Percentiles rank a stretch among this genome's conserved stretches.
These are phyloP conservation scores for Drosophila mojavensis DNA, from an alignment of 1,140 invertebrate species.

Conservation along the genomic window DNA sequence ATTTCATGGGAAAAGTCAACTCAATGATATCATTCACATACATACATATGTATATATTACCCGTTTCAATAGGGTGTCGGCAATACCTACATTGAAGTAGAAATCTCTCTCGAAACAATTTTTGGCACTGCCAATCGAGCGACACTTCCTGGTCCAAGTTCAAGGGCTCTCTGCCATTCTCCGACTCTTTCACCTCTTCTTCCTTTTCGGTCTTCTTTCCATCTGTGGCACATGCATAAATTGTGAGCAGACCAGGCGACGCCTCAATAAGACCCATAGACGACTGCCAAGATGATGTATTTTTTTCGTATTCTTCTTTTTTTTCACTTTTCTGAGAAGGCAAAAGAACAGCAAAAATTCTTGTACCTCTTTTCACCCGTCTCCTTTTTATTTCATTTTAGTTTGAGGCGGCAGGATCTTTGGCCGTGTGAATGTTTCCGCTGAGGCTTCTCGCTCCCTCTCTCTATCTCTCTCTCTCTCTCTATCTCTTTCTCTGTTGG, in stretches of 20 bases:
- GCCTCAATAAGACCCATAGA: slow-evolving; percentile 29
- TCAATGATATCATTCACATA: slow-evolving; percentile 4
- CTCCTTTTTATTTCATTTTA: slow-evolving; percentile 15
- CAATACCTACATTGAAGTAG: neutral
- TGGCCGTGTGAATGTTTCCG: slow-evolving; percentile 40
- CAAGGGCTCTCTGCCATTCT: slow-evolving; percentile 47
- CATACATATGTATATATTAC: neutral
- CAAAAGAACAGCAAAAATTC: slow-evolving; percentile 55
- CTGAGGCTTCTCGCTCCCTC: slow-evolving; percentile 13
- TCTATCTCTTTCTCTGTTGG: neutral
- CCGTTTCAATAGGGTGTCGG: neutral
- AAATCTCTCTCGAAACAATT: neutral
- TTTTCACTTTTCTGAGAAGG: slow-evolving; percentile 49
- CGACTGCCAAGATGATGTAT: slow-evolving; percentile 48
- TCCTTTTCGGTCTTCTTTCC: slow-evolving; percentile 3
- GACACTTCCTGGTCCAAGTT: slow-evolving; percentile 71
- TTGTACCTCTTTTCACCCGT: slow-evolving; percentile 49
- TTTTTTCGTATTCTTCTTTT: slow-evolving; percentile 29
- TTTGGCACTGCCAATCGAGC: slow-evolving; percentile 56
- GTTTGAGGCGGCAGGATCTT: slow-evolving; percentile 62
- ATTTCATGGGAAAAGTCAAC: neutral
- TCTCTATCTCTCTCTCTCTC: neutral
- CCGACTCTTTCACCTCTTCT: slow-evolving; percentile 13
- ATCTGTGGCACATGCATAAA: slow-evolving; percentile 49
- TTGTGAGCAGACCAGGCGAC: slow-evolving; percentile 56